These are phyloP conservation scores for Pherbina coryleti DNA, from an alignment of 2,888 invertebrate genomes.

Conservation along the genomic window DNA sequence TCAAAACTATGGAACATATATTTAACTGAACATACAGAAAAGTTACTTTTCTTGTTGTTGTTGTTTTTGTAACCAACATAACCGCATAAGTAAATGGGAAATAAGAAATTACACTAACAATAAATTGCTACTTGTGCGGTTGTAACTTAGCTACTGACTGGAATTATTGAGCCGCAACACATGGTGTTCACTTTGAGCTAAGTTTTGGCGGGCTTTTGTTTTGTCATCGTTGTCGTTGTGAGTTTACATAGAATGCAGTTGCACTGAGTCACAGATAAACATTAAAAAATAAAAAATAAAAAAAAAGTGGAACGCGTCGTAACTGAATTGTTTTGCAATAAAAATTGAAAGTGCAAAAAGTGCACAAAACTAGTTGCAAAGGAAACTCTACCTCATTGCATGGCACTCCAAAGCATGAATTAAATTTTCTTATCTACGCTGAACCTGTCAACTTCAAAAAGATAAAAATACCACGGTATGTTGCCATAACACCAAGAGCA, in stretches of 20 bases:
- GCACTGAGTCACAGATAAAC: neutral
- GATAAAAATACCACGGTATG: neutral
- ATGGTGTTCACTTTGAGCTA: too few species aligned
- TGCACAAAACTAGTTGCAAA: constrained; percentile 13
- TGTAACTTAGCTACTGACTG: neutral
- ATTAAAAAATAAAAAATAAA: neutral
- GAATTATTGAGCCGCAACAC: neutral
- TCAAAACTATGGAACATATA: too few species aligned
- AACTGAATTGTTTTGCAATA: constrained; percentile 16
- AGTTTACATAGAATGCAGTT: neutral
- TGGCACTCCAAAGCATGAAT: neutral
- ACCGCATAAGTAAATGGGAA: neutral
- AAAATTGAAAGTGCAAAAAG: constrained; percentile 43
- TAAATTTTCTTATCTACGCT: neutral
- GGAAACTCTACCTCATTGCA: neutral
- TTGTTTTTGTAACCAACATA: neutral
- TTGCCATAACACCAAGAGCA: neutral
- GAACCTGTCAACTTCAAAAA: neutral
- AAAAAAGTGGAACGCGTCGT: neutral
- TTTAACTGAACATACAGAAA: too few species aligned
- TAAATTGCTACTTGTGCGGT: constrained; percentile 1
- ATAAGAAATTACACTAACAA: neutral
- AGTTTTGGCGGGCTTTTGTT: constrained; percentile 3
- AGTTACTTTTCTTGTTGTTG: neutral
- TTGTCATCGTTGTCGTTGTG: constrained; percentile 1